Conservation (phyloP, 2,888 invertebrate species). For the Mactromeris polynyma region DNA sequence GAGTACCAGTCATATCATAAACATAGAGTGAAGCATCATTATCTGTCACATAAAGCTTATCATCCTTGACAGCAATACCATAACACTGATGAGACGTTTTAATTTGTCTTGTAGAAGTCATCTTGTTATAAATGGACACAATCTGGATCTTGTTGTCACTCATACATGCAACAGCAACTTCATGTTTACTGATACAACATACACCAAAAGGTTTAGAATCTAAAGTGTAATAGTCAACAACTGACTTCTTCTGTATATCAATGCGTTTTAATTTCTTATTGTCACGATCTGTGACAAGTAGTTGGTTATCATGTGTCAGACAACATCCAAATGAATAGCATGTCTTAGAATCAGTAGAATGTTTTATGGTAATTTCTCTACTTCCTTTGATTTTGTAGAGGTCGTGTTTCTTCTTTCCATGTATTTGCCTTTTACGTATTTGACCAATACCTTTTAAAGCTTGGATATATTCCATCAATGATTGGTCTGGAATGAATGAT, state of each 20-base stretch:
- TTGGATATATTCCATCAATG: neutral
- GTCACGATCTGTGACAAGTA: neutral
- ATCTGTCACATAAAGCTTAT: neutral
- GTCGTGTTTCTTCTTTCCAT: neutral
- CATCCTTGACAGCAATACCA: constrained; percentile 11
- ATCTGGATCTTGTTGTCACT: neutral
- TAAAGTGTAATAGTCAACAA: constrained; percentile 1
- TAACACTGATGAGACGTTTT: neutral
- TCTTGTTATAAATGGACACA: neutral
- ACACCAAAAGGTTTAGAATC: neutral
- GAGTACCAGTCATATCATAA: neutral
- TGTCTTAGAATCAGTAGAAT: too few species aligned
- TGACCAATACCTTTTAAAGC: neutral
- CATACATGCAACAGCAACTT: neutral
- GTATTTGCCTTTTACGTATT: too few species aligned
- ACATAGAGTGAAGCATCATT: neutral
- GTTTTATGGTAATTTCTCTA: too few species aligned
- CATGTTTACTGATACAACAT: constrained; percentile 17
- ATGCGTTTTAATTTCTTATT: constrained; percentile 34
- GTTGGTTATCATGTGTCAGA: neutral
- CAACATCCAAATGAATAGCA: constrained; percentile 15
- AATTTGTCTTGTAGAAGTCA: constrained; percentile 8
- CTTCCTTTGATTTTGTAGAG: too few species aligned
- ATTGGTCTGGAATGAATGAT: neutral
- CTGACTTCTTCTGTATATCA: neutral